Conservation (phyloP, 2,888 invertebrate genomes). For the Serrognathus titanus region DNA sequence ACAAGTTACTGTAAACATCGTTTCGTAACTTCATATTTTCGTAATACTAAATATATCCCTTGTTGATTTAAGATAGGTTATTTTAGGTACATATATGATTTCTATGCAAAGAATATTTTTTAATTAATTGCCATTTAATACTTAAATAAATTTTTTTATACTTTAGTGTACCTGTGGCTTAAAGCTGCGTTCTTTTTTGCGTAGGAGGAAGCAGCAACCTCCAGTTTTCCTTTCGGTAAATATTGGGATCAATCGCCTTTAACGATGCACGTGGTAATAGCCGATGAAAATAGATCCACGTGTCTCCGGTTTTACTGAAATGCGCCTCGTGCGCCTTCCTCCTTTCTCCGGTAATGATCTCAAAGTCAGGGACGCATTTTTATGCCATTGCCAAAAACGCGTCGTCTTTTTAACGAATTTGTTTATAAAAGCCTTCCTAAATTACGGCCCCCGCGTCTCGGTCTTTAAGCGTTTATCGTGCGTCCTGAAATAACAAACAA, state of each 20-base stretch:
- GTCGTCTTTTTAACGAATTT: constrained; percentile 1
- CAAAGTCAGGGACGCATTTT: constrained; percentile 13
- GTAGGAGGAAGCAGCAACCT: too few relatives aligned
- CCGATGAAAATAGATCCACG: not conserved
- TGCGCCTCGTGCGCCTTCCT: not conserved
- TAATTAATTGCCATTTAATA: too few relatives aligned
- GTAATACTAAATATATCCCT: too few relatives aligned
- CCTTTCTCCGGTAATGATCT: constrained; percentile 1
- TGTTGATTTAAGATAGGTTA: too few relatives aligned
- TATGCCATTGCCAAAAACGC: constrained; percentile 5
- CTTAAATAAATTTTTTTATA: too few relatives aligned
- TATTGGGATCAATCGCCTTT: not conserved
- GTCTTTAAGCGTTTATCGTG: not conserved
- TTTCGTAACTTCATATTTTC: too few relatives aligned
- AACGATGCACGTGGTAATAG: not conserved
- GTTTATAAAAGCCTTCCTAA: constrained; percentile 5
- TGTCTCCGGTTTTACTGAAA: not conserved
- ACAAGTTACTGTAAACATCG: too few relatives aligned
- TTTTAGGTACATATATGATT: too few relatives aligned
- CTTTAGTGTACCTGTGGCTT: too few relatives aligned
- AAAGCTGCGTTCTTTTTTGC: too few relatives aligned
- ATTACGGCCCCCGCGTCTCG: not conserved
- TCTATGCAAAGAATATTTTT: too few relatives aligned
- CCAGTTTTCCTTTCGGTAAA: not conserved
- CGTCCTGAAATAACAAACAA: constrained; percentile 4